A percentile compares a stretch with the other conserved stretches of the same genome.
Conservation (phyloP, 2,888 invertebrate species). For the Encarsia formosa region DNA sequence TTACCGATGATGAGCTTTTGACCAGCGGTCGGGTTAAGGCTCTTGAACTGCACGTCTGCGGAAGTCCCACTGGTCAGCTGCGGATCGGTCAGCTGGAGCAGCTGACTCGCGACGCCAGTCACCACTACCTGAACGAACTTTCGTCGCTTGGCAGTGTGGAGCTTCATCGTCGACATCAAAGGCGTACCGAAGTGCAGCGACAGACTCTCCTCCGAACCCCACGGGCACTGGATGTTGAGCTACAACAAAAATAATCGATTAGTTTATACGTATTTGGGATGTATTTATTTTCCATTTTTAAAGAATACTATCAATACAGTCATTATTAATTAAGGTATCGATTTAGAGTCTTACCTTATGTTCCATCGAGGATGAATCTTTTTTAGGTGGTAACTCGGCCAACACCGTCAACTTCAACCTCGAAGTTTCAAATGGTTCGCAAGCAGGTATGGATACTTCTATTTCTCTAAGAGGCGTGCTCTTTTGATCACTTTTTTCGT, state of each 20-base stretch:
- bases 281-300: too few species aligned
- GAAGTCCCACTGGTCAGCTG: slow-evolving; percentile 56
- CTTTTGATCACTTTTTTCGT: slow-evolving; percentile 41
- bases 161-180: slow-evolving; percentile 71
- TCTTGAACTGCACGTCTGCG: slow-evolving; percentile 59
- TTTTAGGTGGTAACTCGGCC: slow-evolving; percentile 71
- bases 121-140: slow-evolving; percentile 81
- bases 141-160: slow-evolving; percentile 78
- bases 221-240: slow-evolving; percentile 76
- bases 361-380: slow-evolving; percentile 66
- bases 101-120: slow-evolving; percentile 55
- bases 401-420: slow-evolving; percentile 64
- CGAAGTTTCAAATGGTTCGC: slow-evolving; percentile 63
- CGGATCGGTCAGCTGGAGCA: slow-evolving; percentile 49
- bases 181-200: slow-evolving; percentile 79
- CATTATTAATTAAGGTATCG: not conserved
- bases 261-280: too few species aligned
- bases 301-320: not conserved
- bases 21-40: slow-evolving; percentile 63
- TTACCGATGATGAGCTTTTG: slow-evolving; percentile 66
- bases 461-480: slow-evolving; percentile 34
- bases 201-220: slow-evolving; percentile 70
- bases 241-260: slow-evolving; percentile 35
- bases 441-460: slow-evolving; percentile 42
- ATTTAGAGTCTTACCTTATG: slow-evolving; percentile 58